phyloP scores from a whole-genome alignment of 1,140 invertebrate genomes.

The Chelonus insularis region DNA sequence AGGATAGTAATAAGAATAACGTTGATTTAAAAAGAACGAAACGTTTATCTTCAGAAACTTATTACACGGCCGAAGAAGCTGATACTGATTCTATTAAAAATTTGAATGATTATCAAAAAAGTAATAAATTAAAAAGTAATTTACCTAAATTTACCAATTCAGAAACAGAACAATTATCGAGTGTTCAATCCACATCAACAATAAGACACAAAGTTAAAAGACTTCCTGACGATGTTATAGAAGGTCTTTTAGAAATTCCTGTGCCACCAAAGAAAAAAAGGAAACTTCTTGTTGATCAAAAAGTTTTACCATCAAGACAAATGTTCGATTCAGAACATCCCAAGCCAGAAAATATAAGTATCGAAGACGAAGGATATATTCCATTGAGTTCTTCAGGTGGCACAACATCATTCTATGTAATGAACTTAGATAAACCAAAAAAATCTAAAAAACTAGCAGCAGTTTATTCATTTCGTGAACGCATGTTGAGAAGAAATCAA shows the following conservation, averaged over 20 bases:
- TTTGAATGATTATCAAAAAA: too few species aligned
- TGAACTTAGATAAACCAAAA: constrained; percentile 33
- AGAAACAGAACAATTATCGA: too few species aligned
- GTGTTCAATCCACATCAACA: too few species aligned
- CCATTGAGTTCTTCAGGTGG: constrained; percentile 30
- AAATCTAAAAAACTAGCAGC: constrained; percentile 20
- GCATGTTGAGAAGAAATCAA: constrained; percentile 37
- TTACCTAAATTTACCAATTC: not conserved
- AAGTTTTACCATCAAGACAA: constrained; percentile 26
- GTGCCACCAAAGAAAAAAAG: constrained; percentile 30
- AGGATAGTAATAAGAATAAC: too few species aligned
- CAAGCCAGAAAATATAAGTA: not conserved
- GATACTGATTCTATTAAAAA: too few species aligned
- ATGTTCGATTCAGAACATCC: constrained; percentile 16
- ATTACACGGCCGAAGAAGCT: too few species aligned
- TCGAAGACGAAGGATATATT: constrained; percentile 30
- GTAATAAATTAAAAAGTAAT: constrained; percentile 15
- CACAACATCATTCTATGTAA: constrained; percentile 38
- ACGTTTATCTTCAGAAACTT: too few species aligned
- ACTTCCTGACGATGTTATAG: constrained; percentile 35
- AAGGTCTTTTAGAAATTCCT: constrained; percentile 35
- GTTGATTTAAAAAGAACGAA: too few species aligned
- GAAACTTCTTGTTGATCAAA: constrained; percentile 6
- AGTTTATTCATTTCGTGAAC: constrained; percentile 32
- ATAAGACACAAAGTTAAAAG: constrained; percentile 34